Base-by-base conservation (phyloP, 2,888 invertebrate genomes). In the Lithophane ornitopus region DNA sequence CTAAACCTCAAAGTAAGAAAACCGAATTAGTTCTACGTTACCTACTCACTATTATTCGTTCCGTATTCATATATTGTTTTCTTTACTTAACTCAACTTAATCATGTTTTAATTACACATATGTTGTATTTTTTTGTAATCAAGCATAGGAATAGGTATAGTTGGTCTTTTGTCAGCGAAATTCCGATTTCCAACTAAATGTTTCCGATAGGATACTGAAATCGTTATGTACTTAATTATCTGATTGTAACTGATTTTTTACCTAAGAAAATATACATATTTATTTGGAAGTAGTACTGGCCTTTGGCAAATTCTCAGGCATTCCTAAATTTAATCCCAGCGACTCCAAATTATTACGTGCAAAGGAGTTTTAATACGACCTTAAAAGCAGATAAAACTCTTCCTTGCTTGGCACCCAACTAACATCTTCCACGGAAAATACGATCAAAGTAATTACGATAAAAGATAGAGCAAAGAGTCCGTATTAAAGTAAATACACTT, bases 1-100 rank as follows among this genome's bases (percentile, higher is more conserved):
- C 85, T 88, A 88, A 91, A 90, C 90, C 91, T 88, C 88, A 88
- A 90, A 89, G 89, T 85, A 89, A 90, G 89, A 84, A 89, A 90
- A 90, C 85, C 85, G 83, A 87, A 87, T 87, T 85, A 80, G 75
- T 84, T 75, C 66, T 83, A 84, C 83, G 71, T 82, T 84, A 39
- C 39, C 39, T 39, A 19, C 12, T 56, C 16, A 52, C 78, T 74
- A 74, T 71, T 80, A 84, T 82, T 72, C 72, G 68, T 80, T 77
- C 67, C 49, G 49, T 52, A 34, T 77, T 71, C 61, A 26, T 81
- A 75, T 71, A 75, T 78, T 87, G 76, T 81, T 80, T 81, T 61
- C 39, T 44, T 72, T 68, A 65, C 65, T 71, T 70, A 59, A 54
- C 41, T 54, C 26, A 28, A 71, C 26, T 70, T 74, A 69, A 68